Evolutionary conservation across 2,888 invertebrate genomes (phyloP).

Genomic region (Andricus quercusramuli): DNA sequence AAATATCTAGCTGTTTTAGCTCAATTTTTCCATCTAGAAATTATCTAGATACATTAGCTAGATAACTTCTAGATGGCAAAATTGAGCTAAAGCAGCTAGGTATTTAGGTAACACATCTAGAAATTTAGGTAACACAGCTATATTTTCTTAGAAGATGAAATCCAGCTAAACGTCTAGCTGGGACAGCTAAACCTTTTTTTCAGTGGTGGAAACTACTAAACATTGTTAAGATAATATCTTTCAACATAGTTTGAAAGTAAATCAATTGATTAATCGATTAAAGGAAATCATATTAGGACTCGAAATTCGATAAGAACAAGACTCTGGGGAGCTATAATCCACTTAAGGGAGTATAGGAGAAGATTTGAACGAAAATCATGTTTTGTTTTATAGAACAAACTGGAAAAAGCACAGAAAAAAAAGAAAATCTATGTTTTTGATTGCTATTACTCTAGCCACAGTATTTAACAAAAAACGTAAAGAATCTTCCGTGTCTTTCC

Average conservation of each 20-base stretch:
- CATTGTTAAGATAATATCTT: background rate
- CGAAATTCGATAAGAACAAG: constrained; percentile 75
- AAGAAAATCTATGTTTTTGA: background rate
- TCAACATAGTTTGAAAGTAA: constrained; percentile 61
- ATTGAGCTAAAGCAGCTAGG: no score
- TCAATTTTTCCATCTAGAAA: no score
- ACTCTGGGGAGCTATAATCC: constrained; percentile 73
- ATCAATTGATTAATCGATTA: constrained; percentile 76
- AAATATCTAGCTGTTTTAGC: no score
- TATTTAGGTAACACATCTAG: no score
- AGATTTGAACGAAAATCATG: background rate
- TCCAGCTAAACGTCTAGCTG: no score
- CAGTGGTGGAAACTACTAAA: background rate
- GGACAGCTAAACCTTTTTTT: no score
- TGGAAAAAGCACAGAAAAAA: background rate
- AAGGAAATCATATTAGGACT: constrained; percentile 74
- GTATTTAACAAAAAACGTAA: background rate
- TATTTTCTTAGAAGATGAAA: no score
- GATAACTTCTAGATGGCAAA: no score
- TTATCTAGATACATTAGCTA: no score
- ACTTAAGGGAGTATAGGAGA: constrained; percentile 63
- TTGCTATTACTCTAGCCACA: background rate
- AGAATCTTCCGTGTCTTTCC: background rate
- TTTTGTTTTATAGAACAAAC: background rate
- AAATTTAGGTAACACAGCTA: no score